Evolutionary conservation across 2,888 invertebrate species (phyloP), one percentile per base, ranked within the genome.

Genomic region (Belgica antarctica): DNA sequence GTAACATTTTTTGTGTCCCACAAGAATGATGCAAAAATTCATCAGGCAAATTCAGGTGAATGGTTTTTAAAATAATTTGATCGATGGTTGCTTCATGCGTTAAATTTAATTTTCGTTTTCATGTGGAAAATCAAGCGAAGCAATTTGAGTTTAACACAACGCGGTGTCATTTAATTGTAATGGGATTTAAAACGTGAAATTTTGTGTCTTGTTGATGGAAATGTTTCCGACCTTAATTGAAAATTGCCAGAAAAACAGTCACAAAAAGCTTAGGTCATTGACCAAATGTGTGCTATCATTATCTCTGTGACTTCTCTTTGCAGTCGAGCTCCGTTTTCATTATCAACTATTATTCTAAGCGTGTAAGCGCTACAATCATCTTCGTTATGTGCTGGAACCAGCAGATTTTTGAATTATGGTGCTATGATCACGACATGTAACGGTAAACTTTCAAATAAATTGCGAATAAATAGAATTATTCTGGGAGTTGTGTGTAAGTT

Each of bases 11-110:
- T 22, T 52, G 2, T 52, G 52, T 7, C 52, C 52, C n/a, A n/a
- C n/a, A n/a, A 52, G 52, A 17, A 17, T 25, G 12, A 59, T 59
- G 59, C 25, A 27, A 25, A 59, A 59, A 12, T 59, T 59, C 15
- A 7, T 59, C 2, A 24, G 27, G 15, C 27, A 59, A 19, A 59
- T 59, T 59, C 59, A 59, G 59, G 59, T 59, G 12, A 59, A 27
- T n/a, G 3, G 5, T 3, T 7, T 46, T 46, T 46, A 12, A 7
- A 7, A n/a, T 19, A 41, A 41, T 41, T 41, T 15, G 41, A n/a
- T 41, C 31, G 10, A 31, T 31, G 10, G 4, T 31, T 31, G 10
- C 4, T 31, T 31, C 10, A 4, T 31, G 34, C 41, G 12, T 41
- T 7, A 41, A 41, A 41, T 41, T 41, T 15, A n/a, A 12, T 52